Percentiles rank a stretch among this genome's conserved stretches.
Evolutionary conservation across 2,888 invertebrate species (phyloP).

Genomic region (Leptopilina myrica): DNA sequence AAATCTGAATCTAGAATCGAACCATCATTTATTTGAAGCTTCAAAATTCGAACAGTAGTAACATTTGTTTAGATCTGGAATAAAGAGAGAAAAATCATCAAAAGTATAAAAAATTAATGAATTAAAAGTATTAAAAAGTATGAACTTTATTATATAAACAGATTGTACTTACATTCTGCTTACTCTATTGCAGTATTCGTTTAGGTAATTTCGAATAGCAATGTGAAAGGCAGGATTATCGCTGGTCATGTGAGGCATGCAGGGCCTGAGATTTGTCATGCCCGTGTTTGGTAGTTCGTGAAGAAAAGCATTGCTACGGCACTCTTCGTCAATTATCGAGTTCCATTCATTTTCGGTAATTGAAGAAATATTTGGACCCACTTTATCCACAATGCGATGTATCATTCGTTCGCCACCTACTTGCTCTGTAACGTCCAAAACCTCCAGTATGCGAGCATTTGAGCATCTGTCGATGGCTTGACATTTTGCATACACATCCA

Average conservation of each 20-base stretch:
- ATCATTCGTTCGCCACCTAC: neutral
- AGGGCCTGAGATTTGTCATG: neutral
- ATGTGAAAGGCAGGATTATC: neutral
- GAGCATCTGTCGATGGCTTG: neutral
- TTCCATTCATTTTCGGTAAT: neutral
- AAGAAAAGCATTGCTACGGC: neutral
- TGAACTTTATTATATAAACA: no score
- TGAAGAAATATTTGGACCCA: neutral
- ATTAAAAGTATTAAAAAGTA: no score
- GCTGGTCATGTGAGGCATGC: neutral
- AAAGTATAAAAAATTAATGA: no score
- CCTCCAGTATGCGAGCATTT: neutral
- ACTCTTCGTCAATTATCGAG: neutral
- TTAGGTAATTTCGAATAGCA: neutral
- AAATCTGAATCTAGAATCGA: no score
- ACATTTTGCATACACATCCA: neutral
- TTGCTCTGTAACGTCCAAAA: neutral
- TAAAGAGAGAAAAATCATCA: neutral
- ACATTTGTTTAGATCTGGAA: neutral
- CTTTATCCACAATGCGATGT: neutral
- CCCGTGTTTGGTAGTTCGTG: neutral
- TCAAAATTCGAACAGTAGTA: neutral
- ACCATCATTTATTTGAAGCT: no score
- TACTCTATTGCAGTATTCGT: neutral
- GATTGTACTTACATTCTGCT: neutral